Base-by-base conservation (phyloP, 2,113 vertebrate genomes). In the Ceyx cyanopectus region DNA sequence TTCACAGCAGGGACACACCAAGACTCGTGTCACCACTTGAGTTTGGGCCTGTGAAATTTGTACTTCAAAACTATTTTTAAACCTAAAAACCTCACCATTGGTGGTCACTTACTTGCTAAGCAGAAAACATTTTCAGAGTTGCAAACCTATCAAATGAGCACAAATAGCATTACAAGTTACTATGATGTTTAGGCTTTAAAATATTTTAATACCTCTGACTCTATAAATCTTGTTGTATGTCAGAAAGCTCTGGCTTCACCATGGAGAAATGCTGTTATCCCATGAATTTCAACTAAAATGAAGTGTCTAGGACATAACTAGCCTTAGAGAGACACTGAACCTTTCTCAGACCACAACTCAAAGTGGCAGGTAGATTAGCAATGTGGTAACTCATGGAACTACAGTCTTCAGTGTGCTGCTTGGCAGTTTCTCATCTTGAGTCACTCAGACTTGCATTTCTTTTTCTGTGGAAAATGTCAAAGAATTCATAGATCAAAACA, bases 401-500 rank as follows among this genome's bases (percentile, higher is more conserved):
- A 24, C 8, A 53, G 56, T 29, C 54, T 88, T 81, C 61, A 53
- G 13, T 32, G 41, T 37, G 43, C 76, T 90, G n/a, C 90, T 70
- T 40, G 73, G 87, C 63, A 51, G 29, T 80, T 81, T 81, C 65
- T 95, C 65, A 69, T 77, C 63, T 90, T 0, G 0, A 86, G 68
- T 85, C 82, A 57, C 30, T 78, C 51, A 24, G 61, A 45, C 53
- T 85, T 81, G 61, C 56, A 30, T 81, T 80, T 83, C 62, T 82
- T 95, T 73, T 78, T 50, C 56, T 40, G 53, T 83, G 51, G 29
- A 92, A 94, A 90, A 92, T 20, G 69, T 84, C 43, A 90, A 90
- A 95, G 61, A 83, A 81, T 77, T 92, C 73, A 93, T n/a, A 95
- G 76, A 95, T 92, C 85, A 95, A 92, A 87, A 80, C 43, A 1